These are phyloP conservation scores for Metallyticus violacea DNA, from an alignment of 2,888 invertebrate species.

Conservation along the genomic window DNA sequence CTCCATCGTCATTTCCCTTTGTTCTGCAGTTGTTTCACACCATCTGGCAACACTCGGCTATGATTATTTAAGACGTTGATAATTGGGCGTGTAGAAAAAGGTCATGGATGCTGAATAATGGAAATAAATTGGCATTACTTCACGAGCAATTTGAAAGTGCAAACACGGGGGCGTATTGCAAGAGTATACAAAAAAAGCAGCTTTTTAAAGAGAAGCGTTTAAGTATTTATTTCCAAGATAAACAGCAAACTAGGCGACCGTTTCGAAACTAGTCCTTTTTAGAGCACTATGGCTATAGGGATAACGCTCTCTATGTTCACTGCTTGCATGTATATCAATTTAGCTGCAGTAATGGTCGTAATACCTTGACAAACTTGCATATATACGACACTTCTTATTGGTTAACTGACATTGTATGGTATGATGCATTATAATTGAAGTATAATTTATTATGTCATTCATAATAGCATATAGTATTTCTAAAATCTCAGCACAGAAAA, in stretches of 20 bases:
- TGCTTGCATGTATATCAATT: too few relatives aligned
- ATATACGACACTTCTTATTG: too few relatives aligned
- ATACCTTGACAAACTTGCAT: too few relatives aligned
- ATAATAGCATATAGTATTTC: too few relatives aligned
- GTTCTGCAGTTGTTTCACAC: not conserved
- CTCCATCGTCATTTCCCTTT: too few relatives aligned
- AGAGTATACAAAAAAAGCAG: not conserved
- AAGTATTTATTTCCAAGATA: not conserved
- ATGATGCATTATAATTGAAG: too few relatives aligned
- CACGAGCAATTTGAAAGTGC: not conserved
- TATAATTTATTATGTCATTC: too few relatives aligned
- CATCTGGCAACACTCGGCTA: not conserved
- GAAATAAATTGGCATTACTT: not conserved
- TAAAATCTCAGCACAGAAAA: too few relatives aligned
- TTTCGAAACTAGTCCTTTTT: not conserved
- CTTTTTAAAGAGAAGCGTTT: not conserved
- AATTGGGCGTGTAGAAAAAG: not conserved
- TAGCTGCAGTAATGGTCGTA: too few relatives aligned
- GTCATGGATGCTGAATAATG: not conserved
- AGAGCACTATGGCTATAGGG: not conserved
- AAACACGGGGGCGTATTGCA: not conserved
- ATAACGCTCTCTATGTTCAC: too few relatives aligned
- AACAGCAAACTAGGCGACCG: too few relatives aligned
- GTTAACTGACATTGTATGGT: too few relatives aligned
- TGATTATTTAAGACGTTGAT: not conserved